Percentiles rank a stretch among this genome's conserved stretches.
phyloP scores from a whole-genome alignment of 2,888 invertebrate genomes.

The Sphaerophoria taeniata region DNA sequence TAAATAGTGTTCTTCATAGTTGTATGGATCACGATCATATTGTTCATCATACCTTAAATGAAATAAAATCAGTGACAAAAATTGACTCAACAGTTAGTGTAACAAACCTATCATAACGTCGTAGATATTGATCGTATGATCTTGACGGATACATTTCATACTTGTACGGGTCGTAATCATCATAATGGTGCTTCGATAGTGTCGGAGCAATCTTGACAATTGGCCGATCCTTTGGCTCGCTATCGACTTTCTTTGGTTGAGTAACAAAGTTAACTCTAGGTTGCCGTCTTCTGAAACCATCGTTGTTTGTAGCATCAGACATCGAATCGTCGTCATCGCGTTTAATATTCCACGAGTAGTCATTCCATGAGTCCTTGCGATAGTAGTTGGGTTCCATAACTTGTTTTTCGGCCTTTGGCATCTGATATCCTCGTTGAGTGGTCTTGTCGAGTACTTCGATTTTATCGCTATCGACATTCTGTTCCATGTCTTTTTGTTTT shows the following conservation, averaged over 20 bases:
- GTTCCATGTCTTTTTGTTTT: constrained; percentile 72
- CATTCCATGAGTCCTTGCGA: constrained; percentile 86
- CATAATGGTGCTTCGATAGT: constrained; percentile 71
- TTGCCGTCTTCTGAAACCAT: constrained; percentile 85
- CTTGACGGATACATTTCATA: constrained; percentile 80
- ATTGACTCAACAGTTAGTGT: constrained; percentile 1
- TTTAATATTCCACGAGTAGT: constrained; percentile 84
- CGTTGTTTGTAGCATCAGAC: constrained; percentile 84
- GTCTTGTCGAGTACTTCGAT: constrained; percentile 74
- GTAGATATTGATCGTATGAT: constrained; percentile 81
- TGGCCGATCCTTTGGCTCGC: constrained; percentile 74
- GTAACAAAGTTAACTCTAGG: constrained; percentile 88
- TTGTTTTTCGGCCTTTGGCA: constrained; percentile 78
- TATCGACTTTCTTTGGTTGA: constrained; percentile 83
- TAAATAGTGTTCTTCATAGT: constrained; percentile 80
- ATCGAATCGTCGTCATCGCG: constrained; percentile 82
- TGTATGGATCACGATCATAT: constrained; percentile 81
- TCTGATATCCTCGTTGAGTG: constrained; percentile 40
- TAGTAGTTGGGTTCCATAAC: constrained; percentile 85
- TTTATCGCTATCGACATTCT: constrained; percentile 75
- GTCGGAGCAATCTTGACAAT: constrained; percentile 71
- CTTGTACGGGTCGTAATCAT: constrained; percentile 76
- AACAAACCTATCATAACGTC: constrained; percentile 83
- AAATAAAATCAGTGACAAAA: neutral
- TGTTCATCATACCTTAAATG: constrained; percentile 80